A percentile compares a stretch with the other conserved stretches of the same genome.
Conservation (phyloP, 2,113 vertebrate genomes). For the Hydrochoerus hydrochaeris region DNA sequence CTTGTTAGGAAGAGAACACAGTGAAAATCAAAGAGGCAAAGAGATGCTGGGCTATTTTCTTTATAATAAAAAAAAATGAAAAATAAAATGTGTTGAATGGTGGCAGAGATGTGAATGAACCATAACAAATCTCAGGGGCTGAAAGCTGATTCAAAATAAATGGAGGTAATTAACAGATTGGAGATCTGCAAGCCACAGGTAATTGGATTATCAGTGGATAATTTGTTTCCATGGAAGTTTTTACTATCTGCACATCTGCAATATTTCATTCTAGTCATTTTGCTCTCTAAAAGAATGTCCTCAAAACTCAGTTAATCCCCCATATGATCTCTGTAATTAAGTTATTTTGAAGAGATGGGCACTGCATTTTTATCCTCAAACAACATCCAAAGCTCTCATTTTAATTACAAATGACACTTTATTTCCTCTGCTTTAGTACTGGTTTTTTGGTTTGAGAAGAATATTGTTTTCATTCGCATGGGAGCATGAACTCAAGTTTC, state of each 20-base stretch:
- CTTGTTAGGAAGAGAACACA: neutral
- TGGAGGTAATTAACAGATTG: conserved; percentile 86
- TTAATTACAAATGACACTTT: conserved; percentile 75
- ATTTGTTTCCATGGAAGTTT: conserved; percentile 83
- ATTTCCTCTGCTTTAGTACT: conserved; percentile 56
- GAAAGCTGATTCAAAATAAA: conserved; percentile 84
- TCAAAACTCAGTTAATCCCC: conserved; percentile 76
- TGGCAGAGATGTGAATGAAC: conserved; percentile 70
- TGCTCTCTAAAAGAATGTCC: conserved; percentile 80
- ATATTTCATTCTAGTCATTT: conserved; percentile 84
- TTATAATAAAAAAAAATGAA: conserved; percentile 26
- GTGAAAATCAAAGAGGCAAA: conserved; percentile 42
- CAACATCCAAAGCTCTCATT: conserved; percentile 55
- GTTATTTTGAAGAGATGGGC: conserved; percentile 72
- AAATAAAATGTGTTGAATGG: conserved; percentile 74
- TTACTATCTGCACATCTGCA: conserved; percentile 79
- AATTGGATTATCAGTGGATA: conserved; percentile 85
- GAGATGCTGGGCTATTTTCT: neutral
- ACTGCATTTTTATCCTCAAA: conserved; percentile 61
- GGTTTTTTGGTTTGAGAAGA: neutral
- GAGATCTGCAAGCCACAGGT: conserved; percentile 84
- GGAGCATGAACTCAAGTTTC: neutral
- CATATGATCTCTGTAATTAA: conserved; percentile 77
- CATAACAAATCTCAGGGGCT: conserved; percentile 78
- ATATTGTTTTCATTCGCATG: conserved; percentile 2